Evolutionary conservation across 1,140 invertebrate genomes (phyloP).

Genomic region (Zeugodacus cucurbitae): DNA sequence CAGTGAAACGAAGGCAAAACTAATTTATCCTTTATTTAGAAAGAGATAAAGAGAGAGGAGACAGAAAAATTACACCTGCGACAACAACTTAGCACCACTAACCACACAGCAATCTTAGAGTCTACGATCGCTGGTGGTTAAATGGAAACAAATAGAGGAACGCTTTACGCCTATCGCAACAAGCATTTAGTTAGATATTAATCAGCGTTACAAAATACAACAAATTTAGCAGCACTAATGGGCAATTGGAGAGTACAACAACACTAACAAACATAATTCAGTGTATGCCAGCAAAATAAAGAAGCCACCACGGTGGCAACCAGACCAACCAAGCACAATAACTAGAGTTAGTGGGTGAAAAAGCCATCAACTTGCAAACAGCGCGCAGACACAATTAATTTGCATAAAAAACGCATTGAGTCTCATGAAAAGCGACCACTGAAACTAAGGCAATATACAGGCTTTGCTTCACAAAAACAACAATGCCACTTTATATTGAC

Average conservation of each 20-base stretch:
- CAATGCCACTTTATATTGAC: background rate
- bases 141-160: conserved; percentile 11
- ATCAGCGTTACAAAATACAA: conserved; percentile 17
- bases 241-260: background rate
- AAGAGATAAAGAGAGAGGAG: background rate
- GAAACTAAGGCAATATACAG: background rate
- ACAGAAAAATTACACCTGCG: background rate
- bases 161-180: background rate
- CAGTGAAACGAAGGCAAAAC: too few species aligned
- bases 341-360: background rate
- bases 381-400: conserved; percentile 13
- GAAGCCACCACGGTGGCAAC: background rate
- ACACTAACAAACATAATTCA: background rate
- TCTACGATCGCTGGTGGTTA: background rate
- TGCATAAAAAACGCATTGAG: conserved; percentile 13
- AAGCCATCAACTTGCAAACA: background rate
- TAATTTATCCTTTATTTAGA: background rate
- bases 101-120: background rate
- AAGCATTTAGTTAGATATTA: conserved; percentile 8
- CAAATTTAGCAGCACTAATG: conserved; percentile 20
- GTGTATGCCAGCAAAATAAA: background rate
- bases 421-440: background rate
- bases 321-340: background rate
- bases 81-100: background rate
- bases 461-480: background rate